phyloP scores from a whole-genome alignment of 1,140 invertebrate species.

The Conus betulinus region DNA sequence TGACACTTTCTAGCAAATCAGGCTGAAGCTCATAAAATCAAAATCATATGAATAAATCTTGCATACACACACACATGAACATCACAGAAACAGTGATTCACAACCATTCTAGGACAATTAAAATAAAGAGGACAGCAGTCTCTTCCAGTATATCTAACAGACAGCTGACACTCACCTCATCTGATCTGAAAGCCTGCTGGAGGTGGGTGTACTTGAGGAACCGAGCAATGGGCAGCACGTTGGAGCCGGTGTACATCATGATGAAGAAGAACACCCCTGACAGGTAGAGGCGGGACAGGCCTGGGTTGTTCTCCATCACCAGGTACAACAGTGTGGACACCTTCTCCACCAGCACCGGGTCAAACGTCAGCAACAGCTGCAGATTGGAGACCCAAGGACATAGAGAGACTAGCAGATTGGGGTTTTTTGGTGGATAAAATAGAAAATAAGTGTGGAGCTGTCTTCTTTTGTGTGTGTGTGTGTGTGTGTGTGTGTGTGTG shows the following conservation, averaged over 20 bases:
- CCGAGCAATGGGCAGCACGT: slow-evolving; percentile 95
- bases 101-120: too few relatives aligned
- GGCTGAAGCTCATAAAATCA: too few relatives aligned
- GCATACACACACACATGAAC: too few relatives aligned
- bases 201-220: slow-evolving; percentile 96
- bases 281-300: slow-evolving; percentile 93
- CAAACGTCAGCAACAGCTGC: slow-evolving; percentile 95
- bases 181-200: slow-evolving; percentile 93
- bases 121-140: too few relatives aligned
- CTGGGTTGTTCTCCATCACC: slow-evolving; percentile 97
- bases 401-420: not conserved
- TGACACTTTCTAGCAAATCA: too few relatives aligned
- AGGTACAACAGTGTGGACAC: slow-evolving; percentile 90
- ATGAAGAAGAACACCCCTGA: slow-evolving; percentile 99
- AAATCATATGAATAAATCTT: too few relatives aligned
- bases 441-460: too few relatives aligned
- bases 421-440: not conserved
- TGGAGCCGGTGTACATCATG: slow-evolving; percentile 99
- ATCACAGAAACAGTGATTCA: too few relatives aligned
- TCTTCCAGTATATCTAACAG: too few relatives aligned
- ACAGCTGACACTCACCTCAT: slow-evolving; percentile 82
- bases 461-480: too few relatives aligned
- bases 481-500: too few relatives aligned
- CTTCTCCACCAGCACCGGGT: slow-evolving; percentile 96
- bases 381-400: slow-evolving; percentile 39